Evolutionary conservation across 2,797 vertebrate species (phyloP).

Genomic region (Avahi laniger): DNA sequence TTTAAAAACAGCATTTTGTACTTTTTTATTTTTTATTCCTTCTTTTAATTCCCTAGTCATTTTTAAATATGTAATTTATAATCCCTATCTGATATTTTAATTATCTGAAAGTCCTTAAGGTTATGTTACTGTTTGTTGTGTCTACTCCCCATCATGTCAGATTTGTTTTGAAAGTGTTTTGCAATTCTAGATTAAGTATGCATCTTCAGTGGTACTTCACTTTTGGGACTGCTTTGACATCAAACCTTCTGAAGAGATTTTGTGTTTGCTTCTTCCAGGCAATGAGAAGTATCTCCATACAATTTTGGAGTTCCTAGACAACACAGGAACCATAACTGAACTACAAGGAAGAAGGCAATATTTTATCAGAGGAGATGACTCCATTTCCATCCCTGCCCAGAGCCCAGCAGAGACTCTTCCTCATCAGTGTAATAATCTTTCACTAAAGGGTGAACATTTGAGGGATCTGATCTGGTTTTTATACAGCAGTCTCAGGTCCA

Average conservation of each 20-base stretch:
- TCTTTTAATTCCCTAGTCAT: slow-evolving; percentile 18
- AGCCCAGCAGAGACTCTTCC: neutral
- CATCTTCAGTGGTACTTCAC: neutral
- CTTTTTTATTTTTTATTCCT: neutral
- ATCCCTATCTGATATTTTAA: neutral
- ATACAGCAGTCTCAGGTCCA: neutral
- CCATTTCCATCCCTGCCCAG: neutral
- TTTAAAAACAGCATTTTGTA: neutral
- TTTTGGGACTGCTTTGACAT: neutral
- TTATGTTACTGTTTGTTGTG: neutral
- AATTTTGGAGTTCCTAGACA: neutral
- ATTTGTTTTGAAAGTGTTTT: neutral
- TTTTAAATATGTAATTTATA: slow-evolving; percentile 43
- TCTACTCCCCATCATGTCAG: neutral
- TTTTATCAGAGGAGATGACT: neutral
- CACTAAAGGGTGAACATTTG: neutral
- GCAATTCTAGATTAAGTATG: neutral
- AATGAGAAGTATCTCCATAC: neutral
- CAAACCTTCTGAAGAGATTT: neutral
- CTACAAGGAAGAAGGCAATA: neutral
- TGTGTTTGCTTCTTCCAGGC: neutral
- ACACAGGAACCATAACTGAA: neutral
- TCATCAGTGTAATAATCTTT: neutral
- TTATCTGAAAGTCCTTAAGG: slow-evolving; percentile 26
- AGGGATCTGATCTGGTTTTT: neutral